A percentile compares a stretch with the other conserved stretches of the same genome.
Evolutionary conservation across 2,888 invertebrate species (phyloP).

Genomic region (Lordiphosa fenestrarum): DNA sequence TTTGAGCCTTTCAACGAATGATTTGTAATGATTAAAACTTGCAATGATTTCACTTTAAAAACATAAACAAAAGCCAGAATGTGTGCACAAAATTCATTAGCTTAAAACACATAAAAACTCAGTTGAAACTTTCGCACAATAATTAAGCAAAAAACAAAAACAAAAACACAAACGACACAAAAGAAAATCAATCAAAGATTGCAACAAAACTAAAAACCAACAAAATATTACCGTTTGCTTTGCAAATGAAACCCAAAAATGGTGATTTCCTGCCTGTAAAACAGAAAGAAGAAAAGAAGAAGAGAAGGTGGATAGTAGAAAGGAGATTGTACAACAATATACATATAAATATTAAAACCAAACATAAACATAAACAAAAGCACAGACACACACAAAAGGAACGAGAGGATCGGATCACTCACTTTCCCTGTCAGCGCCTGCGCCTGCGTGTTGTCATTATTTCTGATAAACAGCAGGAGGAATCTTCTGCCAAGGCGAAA

Average conservation of each 20-base stretch:
- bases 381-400: neutral
- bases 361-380: slow-evolving; percentile 15
- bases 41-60: no score
- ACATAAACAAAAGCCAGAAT: neutral
- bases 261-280: slow-evolving; percentile 80
- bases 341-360: slow-evolving; percentile 6
- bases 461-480: slow-evolving; percentile 44
- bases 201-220: slow-evolving; percentile 17
- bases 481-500: slow-evolving; percentile 29
- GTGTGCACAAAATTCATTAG: no score
- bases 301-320: slow-evolving; percentile 58
- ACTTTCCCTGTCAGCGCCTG: slow-evolving; percentile 70
- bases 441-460: slow-evolving; percentile 22
- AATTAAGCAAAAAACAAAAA: slow-evolving; percentile 21
- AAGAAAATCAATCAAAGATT: slow-evolving; percentile 15
- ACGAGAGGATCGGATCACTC: slow-evolving; percentile 18
- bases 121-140: slow-evolving; percentile 32
- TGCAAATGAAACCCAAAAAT: slow-evolving; percentile 79
- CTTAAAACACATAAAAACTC: slow-evolving; percentile 4
- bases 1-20: no score
- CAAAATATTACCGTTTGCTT: slow-evolving; percentile 78
- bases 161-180: slow-evolving; percentile 16
- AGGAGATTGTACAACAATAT: slow-evolving; percentile 35
- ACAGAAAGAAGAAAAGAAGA: slow-evolving; percentile 69
- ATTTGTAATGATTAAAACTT: no score